Evolutionary conservation across 2,888 invertebrate genomes (phyloP).

Genomic region (Agonum fuliginosum): DNA sequence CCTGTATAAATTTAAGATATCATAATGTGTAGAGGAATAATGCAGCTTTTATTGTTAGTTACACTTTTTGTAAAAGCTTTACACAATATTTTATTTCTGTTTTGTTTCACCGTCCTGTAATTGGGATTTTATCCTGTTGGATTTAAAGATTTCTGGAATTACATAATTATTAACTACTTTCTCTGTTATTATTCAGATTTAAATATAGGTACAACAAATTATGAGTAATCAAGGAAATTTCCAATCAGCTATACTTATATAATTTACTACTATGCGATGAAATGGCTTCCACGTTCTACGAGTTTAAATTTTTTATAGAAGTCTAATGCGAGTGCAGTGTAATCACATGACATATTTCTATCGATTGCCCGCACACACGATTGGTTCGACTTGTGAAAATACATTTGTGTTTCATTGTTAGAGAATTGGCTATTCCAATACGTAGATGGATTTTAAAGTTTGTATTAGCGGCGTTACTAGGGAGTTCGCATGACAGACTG

Average conservation of each 20-base stretch:
- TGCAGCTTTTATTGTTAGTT: no score
- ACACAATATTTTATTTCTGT: no score
- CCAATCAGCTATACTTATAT: neutral
- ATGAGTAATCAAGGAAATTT: neutral
- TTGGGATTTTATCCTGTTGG: no score
- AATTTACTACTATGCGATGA: slow-evolving; percentile 1
- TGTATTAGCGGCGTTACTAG: slow-evolving; percentile 46
- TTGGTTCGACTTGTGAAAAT: slow-evolving; percentile 13
- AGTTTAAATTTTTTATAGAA: slow-evolving; percentile 40
- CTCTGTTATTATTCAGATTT: neutral
- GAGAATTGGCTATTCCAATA: slow-evolving; percentile 8
- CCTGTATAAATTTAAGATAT: no score
- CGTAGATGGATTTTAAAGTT: slow-evolving; percentile 27
- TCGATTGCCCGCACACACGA: slow-evolving; percentile 19
- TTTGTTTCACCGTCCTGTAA: no score
- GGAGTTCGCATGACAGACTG: slow-evolving; percentile 20
- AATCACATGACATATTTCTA: slow-evolving; percentile 46
- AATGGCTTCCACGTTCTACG: slow-evolving; percentile 33
- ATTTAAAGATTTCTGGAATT: no score
- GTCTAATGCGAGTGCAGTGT: slow-evolving; percentile 32
- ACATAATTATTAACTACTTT: neutral
- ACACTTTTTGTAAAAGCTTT: no score
- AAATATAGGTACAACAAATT: slow-evolving; percentile 14
- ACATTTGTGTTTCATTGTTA: slow-evolving; percentile 10
- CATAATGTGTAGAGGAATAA: no score